phyloP scores from a whole-genome alignment of 2,888 invertebrate genomes.

The Lasioglossum pauxillum region DNA sequence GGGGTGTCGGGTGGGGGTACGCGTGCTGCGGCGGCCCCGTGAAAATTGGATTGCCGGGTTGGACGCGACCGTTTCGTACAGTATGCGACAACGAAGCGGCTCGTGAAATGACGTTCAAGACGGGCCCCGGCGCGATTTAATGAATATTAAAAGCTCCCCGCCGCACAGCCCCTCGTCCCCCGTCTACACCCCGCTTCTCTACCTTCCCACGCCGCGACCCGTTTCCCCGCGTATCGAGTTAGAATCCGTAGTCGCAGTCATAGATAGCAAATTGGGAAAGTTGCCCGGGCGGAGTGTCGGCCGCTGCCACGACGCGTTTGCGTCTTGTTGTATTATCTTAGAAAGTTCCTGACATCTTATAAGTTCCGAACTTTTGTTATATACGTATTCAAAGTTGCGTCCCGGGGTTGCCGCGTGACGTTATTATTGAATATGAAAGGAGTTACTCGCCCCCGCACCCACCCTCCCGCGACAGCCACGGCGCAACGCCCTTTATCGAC shows the following conservation, averaged over 20 bases:
- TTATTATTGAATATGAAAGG: slow-evolving; percentile 70
- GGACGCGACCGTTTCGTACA: slow-evolving; percentile 6
- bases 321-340: slow-evolving; percentile 78
- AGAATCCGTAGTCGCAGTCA: slow-evolving; percentile 72
- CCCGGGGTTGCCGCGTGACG: slow-evolving; percentile 54
- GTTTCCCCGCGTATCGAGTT: slow-evolving; percentile 65
- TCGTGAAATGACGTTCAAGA: slow-evolving; percentile 40
- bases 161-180: background rate
- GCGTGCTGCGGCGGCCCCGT: background rate
- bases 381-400: slow-evolving; percentile 70
- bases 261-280: slow-evolving; percentile 79
- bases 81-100: slow-evolving; percentile 27
- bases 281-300: slow-evolving; percentile 61
- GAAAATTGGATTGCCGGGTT: slow-evolving; percentile 34
- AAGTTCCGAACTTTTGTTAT: slow-evolving; percentile 78
- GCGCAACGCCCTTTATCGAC: slow-evolving; percentile 47
- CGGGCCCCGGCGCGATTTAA: slow-evolving; percentile 64
- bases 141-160: slow-evolving; percentile 74
- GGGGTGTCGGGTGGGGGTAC: background rate
- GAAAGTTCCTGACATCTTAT: slow-evolving; percentile 79
- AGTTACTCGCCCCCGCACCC: slow-evolving; percentile 25
- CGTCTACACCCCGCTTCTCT: background rate
- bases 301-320: slow-evolving; percentile 69
- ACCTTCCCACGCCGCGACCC: background rate
- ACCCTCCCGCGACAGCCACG: slow-evolving; percentile 18